Base-by-base conservation (phyloP, 2,888 invertebrate species). In the Piscicola geometra region DNA sequence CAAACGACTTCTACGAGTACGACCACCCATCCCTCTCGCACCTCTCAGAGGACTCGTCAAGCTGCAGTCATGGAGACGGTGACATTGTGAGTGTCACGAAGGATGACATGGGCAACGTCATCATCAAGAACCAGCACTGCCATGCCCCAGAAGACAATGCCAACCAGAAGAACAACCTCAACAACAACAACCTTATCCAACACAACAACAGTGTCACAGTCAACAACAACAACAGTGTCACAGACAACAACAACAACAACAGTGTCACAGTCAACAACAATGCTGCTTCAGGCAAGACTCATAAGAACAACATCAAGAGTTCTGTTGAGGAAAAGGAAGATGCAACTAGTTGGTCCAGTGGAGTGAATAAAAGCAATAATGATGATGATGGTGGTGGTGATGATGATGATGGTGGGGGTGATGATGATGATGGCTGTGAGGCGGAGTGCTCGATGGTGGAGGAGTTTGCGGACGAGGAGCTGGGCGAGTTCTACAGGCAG, bases 401-500 rank as follows among this genome's bases (percentile, higher is more conserved):
- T 18, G 30, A 52, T 50, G 33, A 50, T 30, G 30, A 18, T 28
- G 18, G 25, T 21, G 32, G 30, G 47, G 71, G 52, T 28, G 64
- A 28, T 12, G 64, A 64, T 28, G n/a, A 64, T 64, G 64, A 28
- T 64, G 64, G n/a, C 64, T 15, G 52, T n/a, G 56, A 52, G 18
- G 36, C 33, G 9, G 36, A 64, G 36, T 32, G 32, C 28, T 25
- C 21, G 35, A 60, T 33, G 30, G 60, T 33, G 2, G 60, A 64
- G 25, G 35, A 60, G 2, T 64, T 89, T n/a, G 83, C 83, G 76
- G 81, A 81, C 1, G 90, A 90, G 81, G 92, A 93, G 82, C 87
- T 93, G 78, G 91, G 91, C 0, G 88, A 89, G 78, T 92, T 93
- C 86, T 92, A 91, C 86, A 88, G 90, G 47, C 91, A 92, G 82